Base-by-base conservation (phyloP, 2,888 invertebrate species). In the Parascotia fuliginaria region DNA sequence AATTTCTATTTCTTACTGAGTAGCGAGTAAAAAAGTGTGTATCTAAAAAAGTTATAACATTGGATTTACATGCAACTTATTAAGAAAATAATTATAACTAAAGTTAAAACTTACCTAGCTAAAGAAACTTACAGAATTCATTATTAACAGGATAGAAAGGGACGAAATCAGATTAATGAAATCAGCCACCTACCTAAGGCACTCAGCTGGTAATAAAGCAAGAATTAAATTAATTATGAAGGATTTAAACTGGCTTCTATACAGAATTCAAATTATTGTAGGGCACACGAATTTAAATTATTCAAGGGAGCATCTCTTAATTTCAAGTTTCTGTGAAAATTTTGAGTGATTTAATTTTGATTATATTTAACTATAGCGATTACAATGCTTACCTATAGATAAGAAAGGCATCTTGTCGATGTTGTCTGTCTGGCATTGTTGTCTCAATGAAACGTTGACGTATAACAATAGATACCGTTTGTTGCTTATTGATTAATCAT, bases 161-260 rank as follows among this genome's bases (percentile, higher is more conserved):
- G 32, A 15, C 19, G 7, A 14, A 39, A 42, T 51, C 7, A 31
- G 31, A 42, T 51, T 46, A 42, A 42, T 43, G 38, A 29, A 47
- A 51, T 42, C 19, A 12, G 24, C 31, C n/a, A 42, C 13, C 24
- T 3, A 37, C 16, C 31, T 45, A 53, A 43, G 13, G 41, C 16
- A 14, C 31, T 12, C 46, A 33, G 41, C 34, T 50, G 16, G 27
- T 5, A 44, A 44, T 51, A 38, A 39, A 47, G 32, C 48, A 49
- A 31, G 48, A 56, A 55, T 64, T 52, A 48, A 46, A 64, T 60
- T 55, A 55, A 65, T 53, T 42, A 55, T 53, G 42, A 52, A 52
- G 49, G 51, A 46, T 53, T 54, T 57, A 41, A 50, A 50, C 42
- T 52, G 43, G 43, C 36, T 44, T 60, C 43, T 46, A 24, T 38